These are phyloP conservation scores for Burhinus oedicnemus DNA, from an alignment of 2,113 vertebrate species.

Conservation along the genomic window DNA sequence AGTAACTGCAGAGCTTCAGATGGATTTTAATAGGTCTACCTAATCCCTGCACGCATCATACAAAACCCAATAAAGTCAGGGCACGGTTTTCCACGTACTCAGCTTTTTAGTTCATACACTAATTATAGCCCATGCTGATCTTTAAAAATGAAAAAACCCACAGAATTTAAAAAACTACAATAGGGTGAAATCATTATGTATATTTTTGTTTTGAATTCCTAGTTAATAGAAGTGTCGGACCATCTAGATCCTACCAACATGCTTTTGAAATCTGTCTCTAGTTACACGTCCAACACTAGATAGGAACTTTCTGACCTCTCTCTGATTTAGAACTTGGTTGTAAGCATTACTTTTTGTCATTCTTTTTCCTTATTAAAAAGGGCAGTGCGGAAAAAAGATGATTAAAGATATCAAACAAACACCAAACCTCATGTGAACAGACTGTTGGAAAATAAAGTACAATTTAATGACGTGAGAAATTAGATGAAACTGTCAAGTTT, in stretches of 20 bases:
- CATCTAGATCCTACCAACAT: not conserved
- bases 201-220: constrained; percentile 9
- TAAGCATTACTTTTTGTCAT: constrained; percentile 20
- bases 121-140: not conserved
- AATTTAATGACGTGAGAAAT: constrained; percentile 79
- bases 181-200: not conserved
- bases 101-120: not conserved
- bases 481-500: constrained; percentile 75
- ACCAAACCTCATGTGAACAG: constrained; percentile 68
- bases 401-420: constrained; percentile 69
- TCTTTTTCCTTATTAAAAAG: constrained; percentile 56
- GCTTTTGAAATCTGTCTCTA: not conserved
- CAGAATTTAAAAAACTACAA: not conserved
- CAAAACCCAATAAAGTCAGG: not conserved
- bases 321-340: constrained; percentile 28
- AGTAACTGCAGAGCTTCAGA: not conserved
- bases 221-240: not conserved
- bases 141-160: not conserved
- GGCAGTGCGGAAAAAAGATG: constrained; percentile 50
- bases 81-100: not conserved
- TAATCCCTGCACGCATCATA: not conserved
- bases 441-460: constrained; percentile 66
- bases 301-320: constrained; percentile 32
- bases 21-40: not conserved
- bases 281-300: not conserved